Evolutionary conservation across 2,888 invertebrate species (phyloP).

Genomic region (Linnaemya tessellans): DNA sequence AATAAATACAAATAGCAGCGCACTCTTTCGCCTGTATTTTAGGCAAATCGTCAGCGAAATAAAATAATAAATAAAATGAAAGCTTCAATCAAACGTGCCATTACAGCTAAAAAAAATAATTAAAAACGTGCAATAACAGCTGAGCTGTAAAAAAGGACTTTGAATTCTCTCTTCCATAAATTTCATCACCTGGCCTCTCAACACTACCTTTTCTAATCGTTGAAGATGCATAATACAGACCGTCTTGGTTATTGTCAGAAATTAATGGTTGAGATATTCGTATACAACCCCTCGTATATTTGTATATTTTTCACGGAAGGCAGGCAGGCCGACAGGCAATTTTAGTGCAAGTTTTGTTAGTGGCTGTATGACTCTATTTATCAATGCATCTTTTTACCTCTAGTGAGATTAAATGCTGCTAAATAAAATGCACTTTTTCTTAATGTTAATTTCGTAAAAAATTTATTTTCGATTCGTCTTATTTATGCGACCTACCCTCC

Average conservation of each 20-base stretch:
- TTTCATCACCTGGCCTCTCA: too few species aligned
- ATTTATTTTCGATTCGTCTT: slow-evolving; percentile 40
- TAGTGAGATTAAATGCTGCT: slow-evolving; percentile 32
- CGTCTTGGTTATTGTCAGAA: neutral
- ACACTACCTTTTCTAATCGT: too few species aligned
- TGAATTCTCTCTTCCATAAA: too few species aligned
- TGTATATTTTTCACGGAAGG: neutral
- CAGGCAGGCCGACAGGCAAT: neutral
- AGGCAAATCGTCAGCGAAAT: too few species aligned
- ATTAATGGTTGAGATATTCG: neutral
- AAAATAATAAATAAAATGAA: too few species aligned
- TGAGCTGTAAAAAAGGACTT: too few species aligned
- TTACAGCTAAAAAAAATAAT: too few species aligned
- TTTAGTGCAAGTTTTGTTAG: neutral
- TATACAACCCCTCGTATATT: neutral
- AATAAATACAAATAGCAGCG: too few species aligned
- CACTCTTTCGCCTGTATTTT: too few species aligned
- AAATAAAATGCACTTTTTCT: slow-evolving; percentile 35
- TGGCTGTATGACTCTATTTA: neutral
- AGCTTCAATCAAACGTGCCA: too few species aligned
- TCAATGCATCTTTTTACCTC: slow-evolving; percentile 27
- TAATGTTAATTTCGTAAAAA: slow-evolving; percentile 33
- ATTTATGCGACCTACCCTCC: slow-evolving; percentile 39
- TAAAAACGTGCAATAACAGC: too few species aligned
- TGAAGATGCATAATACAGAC: neutral